Evolutionary conservation across 2,888 invertebrate genomes (phyloP), one percentile per base, ranked within the genome.

Genomic region (Masnerella sp.): DNA sequence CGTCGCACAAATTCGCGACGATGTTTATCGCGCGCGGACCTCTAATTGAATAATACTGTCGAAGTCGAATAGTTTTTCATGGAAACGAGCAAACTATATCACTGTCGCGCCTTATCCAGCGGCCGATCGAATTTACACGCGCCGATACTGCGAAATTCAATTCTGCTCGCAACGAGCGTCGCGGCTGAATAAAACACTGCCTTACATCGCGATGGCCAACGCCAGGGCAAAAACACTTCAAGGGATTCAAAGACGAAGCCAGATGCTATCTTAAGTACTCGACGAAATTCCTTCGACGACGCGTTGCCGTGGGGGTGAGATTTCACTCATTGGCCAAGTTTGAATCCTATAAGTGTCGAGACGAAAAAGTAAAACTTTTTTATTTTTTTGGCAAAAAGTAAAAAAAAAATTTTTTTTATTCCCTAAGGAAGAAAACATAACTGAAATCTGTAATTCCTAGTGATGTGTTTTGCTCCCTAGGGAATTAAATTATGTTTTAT

Each of bases 91-190:
- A 58, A 71, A 65, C 49, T 71, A 62, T 62, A 71, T 68, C 68
- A 71, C 75, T 71, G 68, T 64, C 70, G 51, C 30, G 38, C 17
- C 59, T 64, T 74, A 70, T 74, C 67, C 14, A 70, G 38, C 38
- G 36, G 25, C 30, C 34, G 61, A 70, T 70, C 61, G 56, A 70
- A 67, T 74, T 54, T 61, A 65, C 54, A 56, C 68, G 51, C 43
- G 49, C 56, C 20, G 65, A 61, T 61, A 67, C 70, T 69, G 40
- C 74, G 64, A 74, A 71, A 75, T 68, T 71, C 75, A 71, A 75
- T 75, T 67, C 62, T 52, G 54, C 14, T 36, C 51, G 54, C 47
- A 54, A 30, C 47, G 32, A 59, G 36, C 61, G 43, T 61, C 49
- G 73, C 59, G 67, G 68, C 59, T 64, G 64, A 62, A 74, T 74